A percentile compares a stretch with the other conserved stretches of the same genome.
These are phyloP conservation scores for Andrena camellia DNA, from an alignment of 2,888 invertebrate species.

Conservation along the genomic window DNA sequence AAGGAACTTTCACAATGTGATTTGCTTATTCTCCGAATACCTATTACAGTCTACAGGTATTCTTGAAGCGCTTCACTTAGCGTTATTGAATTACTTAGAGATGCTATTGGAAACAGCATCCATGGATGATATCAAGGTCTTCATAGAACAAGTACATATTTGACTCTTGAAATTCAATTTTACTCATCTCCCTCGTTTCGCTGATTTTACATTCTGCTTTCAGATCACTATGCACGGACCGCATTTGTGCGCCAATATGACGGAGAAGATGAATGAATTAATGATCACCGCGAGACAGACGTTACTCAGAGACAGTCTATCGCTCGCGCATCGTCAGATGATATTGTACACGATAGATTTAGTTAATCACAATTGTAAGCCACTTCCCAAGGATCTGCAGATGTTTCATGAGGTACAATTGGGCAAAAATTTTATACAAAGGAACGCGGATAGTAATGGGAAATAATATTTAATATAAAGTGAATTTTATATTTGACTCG, in stretches of 20 bases:
- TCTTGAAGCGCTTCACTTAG: constrained; percentile 73
- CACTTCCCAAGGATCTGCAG: constrained; percentile 80
- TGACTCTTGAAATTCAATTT: neutral
- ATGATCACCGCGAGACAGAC: constrained; percentile 80
- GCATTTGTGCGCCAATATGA: constrained; percentile 61
- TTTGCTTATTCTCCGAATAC: constrained; percentile 83
- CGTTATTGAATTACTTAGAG: constrained; percentile 83
- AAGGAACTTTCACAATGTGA: constrained; percentile 81
- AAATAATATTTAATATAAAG: constrained; percentile 25
- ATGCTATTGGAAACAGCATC: constrained; percentile 81
- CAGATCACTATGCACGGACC: constrained; percentile 83
- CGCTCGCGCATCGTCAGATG: constrained; percentile 82
- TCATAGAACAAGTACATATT: constrained; percentile 35
- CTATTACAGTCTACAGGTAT: constrained; percentile 75
- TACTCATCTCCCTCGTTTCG: neutral
- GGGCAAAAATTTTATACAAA: constrained; percentile 78
- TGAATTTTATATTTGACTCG: neutral
- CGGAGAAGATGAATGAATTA: constrained; percentile 78
- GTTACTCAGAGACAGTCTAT: constrained; percentile 80
- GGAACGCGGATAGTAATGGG: constrained; percentile 33
- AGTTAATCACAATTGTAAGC: constrained; percentile 79
- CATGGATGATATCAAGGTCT: constrained; percentile 10
- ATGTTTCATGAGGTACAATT: constrained; percentile 82
- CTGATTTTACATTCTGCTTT: constrained; percentile 60
- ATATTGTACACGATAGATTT: constrained; percentile 84